These are phyloP conservation scores for Acanthosepion lycidas DNA, from an alignment of 2,888 invertebrate species.

Conservation along the genomic window DNA sequence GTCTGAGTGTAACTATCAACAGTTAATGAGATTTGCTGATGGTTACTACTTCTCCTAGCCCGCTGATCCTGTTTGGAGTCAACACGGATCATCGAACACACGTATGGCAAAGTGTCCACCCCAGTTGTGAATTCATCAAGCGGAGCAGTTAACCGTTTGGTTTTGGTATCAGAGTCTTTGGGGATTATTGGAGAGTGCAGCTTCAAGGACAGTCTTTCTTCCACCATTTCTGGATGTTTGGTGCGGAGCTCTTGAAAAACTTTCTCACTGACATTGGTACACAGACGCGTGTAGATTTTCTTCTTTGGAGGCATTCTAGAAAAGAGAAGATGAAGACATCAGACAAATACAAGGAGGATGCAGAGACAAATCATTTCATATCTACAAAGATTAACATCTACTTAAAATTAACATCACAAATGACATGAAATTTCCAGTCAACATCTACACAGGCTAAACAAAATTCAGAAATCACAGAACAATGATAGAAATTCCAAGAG, in stretches of 20 bases:
- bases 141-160: not conserved
- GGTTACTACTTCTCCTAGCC: not conserved
- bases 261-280: conserved; percentile 54
- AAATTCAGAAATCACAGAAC: too few relatives aligned
- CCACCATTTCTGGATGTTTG: conserved; percentile 23
- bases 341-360: not conserved
- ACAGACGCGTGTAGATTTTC: conserved; percentile 48
- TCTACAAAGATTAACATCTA: too few relatives aligned
- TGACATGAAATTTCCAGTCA: too few relatives aligned
- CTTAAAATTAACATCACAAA: too few relatives aligned
- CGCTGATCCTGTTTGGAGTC: not conserved
- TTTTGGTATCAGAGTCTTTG: not conserved
- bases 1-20: conserved; percentile 33
- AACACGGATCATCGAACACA: not conserved
- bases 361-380: not conserved
- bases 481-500: too few relatives aligned
- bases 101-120: not conserved
- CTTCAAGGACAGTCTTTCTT: conserved; percentile 40
- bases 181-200: not conserved
- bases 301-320: conserved; percentile 42
- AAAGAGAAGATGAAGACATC: not conserved
- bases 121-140: not conserved
- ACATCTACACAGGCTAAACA: too few relatives aligned
- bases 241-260: conserved; percentile 40
- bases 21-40: not conserved